These are phyloP conservation scores for Myotis brandtii DNA, from an alignment of 2,113 vertebrate species.

Conservation along the genomic window DNA sequence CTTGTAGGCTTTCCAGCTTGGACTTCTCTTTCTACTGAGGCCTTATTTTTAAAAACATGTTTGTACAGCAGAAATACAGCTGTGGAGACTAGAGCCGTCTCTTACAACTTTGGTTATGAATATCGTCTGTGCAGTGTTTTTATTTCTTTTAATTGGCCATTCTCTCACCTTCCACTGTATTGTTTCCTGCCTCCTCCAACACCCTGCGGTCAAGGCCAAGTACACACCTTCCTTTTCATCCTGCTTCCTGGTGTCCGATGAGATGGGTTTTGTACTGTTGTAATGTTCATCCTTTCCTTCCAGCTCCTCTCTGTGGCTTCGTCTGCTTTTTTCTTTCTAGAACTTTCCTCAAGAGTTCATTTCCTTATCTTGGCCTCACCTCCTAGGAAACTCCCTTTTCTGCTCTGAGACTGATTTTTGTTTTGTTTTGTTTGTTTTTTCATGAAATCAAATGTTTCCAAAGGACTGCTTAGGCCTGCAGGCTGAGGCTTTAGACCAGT, in stretches of 20 bases:
- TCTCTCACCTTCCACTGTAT: not conserved
- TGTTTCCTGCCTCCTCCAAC: not conserved
- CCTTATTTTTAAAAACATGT: conserved; percentile 60
- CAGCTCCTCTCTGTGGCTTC: not conserved
- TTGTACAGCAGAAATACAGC: conserved; percentile 25
- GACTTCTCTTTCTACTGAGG: conserved; percentile 39
- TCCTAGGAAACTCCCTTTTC: conserved; percentile 2
- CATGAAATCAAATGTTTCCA: not conserved
- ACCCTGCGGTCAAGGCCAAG: not conserved
- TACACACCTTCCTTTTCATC: not conserved
- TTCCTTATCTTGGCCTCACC: not conserved
- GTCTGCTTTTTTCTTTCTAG: not conserved
- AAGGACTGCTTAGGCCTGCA: not conserved
- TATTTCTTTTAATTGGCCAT: not conserved
- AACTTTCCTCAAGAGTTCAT: not conserved
- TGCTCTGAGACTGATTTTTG: not conserved
- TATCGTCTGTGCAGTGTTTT: not conserved
- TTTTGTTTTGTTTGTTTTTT: not conserved
- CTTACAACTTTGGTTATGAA: conserved; percentile 21
- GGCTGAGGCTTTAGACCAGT: not conserved
- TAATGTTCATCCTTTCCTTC: rapidly evolving
- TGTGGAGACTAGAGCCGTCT: not conserved
- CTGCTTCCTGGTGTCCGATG: not conserved
- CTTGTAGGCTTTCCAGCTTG: conserved; percentile 51
- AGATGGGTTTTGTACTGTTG: not conserved